Percentiles rank a stretch among this genome's conserved stretches.
These are phyloP conservation scores for Pluvialis apricaria DNA, from an alignment of 2,113 vertebrate genomes.

Conservation along the genomic window DNA sequence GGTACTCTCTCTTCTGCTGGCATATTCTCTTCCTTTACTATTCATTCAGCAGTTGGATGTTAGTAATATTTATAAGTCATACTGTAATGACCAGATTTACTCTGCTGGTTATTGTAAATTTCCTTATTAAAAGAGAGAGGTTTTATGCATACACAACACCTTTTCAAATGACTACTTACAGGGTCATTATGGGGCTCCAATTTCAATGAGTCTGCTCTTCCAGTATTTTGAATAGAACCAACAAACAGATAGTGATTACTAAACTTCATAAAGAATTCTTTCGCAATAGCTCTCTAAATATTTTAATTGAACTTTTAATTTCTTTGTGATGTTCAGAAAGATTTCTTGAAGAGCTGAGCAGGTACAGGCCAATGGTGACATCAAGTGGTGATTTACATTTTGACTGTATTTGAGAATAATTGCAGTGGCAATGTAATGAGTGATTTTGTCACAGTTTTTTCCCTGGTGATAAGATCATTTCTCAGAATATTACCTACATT, in stretches of 20 bases:
- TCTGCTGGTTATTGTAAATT: not conserved
- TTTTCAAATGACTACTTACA: not conserved
- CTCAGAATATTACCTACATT: not conserved
- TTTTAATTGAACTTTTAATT: not conserved
- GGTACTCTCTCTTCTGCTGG: not conserved
- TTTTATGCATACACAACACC: not conserved
- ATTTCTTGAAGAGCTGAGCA: not conserved
- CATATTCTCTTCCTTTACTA: not conserved
- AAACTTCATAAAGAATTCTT: not conserved
- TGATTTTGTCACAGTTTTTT: not conserved
- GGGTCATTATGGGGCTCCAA: not conserved
- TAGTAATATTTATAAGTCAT: not conserved
- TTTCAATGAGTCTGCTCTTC: not conserved
- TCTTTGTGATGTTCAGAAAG: not conserved
- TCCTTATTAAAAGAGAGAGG: not conserved
- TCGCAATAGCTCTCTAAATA: not conserved
- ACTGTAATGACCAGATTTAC: not conserved
- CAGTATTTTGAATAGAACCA: not conserved
- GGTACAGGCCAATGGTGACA: constrained; percentile 51
- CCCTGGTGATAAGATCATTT: not conserved
- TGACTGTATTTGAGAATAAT: not conserved
- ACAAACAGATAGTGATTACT: not conserved
- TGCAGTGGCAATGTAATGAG: not conserved
- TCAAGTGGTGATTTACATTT: constrained; percentile 60
- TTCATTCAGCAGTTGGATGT: not conserved